Conservation (phyloP, 1,140 invertebrate genomes). For the Andrena cerasifolii region DNA sequence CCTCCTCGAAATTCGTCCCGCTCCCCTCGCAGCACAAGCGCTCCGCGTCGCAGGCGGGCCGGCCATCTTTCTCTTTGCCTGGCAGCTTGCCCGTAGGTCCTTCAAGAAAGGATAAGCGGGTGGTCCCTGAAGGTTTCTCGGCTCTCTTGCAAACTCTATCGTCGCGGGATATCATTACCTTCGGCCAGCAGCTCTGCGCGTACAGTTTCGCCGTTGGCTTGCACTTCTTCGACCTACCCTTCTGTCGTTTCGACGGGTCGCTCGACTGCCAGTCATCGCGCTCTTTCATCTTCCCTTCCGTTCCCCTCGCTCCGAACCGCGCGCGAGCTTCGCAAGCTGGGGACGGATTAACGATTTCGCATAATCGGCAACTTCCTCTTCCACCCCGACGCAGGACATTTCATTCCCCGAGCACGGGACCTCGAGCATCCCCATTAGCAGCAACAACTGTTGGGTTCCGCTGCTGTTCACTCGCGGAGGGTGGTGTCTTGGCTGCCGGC, state of each 20-base stretch:
- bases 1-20: background rate
- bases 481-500: too few relatives aligned
- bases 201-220: background rate
- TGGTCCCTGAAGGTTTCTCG: background rate
- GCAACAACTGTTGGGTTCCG: too few relatives aligned
- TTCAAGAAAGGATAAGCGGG: background rate
- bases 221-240: background rate
- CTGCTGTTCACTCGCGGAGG: too few relatives aligned
- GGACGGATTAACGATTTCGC: too few relatives aligned
- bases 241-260: conserved; percentile 1
- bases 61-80: background rate
- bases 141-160: conserved; percentile 3
- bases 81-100: background rate
- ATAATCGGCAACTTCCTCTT: too few relatives aligned
- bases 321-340: too few relatives aligned
- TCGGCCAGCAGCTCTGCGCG: conserved; percentile 1
- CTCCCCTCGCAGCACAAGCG: conserved; percentile 19
- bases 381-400: too few relatives aligned
- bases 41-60: background rate
- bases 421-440: too few relatives aligned
- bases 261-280: background rate
- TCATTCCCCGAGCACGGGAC: too few relatives aligned
- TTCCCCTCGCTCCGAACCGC: background rate
- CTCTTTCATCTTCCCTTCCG: conserved; percentile 12
- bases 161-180: conserved; percentile 24